Base-by-base conservation (phyloP, 2,113 vertebrate genomes). In the Accipiter cooperii region DNA sequence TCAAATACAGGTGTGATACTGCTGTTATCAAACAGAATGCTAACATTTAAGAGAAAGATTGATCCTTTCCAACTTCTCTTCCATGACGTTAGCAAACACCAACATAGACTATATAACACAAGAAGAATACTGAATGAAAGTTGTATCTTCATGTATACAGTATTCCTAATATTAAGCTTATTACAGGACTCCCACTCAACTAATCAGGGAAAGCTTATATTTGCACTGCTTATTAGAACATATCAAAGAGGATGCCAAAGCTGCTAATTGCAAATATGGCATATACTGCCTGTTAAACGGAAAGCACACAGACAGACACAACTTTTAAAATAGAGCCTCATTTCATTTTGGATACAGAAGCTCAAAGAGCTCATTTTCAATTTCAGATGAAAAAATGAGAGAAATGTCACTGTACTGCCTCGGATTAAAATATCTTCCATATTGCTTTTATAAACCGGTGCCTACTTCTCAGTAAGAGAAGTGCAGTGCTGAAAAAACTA, bases 261-360 rank as follows among this genome's bases (percentile, higher is more conserved):
- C 95, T 93, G 96, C 92, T 97, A 97, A 97, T 93, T 97, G 96
- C 92, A 94, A 97, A 96, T 81, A 78, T 97, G 96, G 96, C 94
- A 96, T 80, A 81, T 60, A 93, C 86, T 96, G 96, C 96, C 95
- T 97, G 96, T 68, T 84, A 95, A 95, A 95, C 36, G 82, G 84
- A 91, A 96, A 96, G 69, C 95, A 84, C 96, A 54, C 90, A 97
- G 97, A 96, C 97, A 97, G 96, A 97, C 96, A 96, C 94, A 97
- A 95, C 93, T 97, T 97, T 93, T 95, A 97, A 97, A 97, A 97
- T 97, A 95, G 90, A 94, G 89, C 82, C 93, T 92, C 93, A 8
- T 91, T 93, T 91, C 91, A 52, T 94, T 89, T 89, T 65, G 91
- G 77, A 95, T 94, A 38, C 91, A 95, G 91, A 84, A 97, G 91